Evolutionary conservation across 2,888 invertebrate species (phyloP), one percentile per base, ranked within the genome.

Genomic region (Aelia acuminata): DNA sequence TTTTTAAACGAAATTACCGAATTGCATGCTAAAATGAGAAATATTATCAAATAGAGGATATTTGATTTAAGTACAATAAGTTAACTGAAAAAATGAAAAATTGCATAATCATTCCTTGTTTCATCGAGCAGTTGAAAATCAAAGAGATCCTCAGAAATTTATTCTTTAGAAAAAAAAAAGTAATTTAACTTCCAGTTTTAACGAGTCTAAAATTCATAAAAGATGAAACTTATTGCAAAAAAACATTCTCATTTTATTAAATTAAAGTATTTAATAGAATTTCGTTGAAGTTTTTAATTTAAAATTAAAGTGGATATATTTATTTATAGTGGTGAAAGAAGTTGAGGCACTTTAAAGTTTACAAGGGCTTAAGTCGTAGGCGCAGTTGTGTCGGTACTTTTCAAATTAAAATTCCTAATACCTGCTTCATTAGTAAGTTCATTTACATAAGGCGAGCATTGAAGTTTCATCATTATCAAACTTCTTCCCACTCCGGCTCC

Each of bases 391-490:
- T 75, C 75, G 75, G 75, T 75, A 75, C 39, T 75, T 75, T 75
- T 43, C 39, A 75, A 75, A 75, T 43, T 75, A 75, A 39, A 75
- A 75, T 75, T 75, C 35, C 39, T 75, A 75, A 75, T 43, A 75
- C 39, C 75, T 75, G 39, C 75, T 75, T 75, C 75, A 75, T 75
- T 75, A 75, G 75, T 39, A 75, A 75, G 75, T 75, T 75, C 75
- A 75, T 75, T 75, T 75, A 75, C 75, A 75, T 75, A 75, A 75
- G 75, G 39, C 75, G 22, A 22, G 75, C 75, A 43, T 75, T 35
- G 39, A 75, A 75, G 75, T 75, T 35, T 75, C 10, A 75, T 75
- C 39, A 43, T 75, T 39, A 75, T 31, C 35, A 75, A 75, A 57
- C 57, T 57, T 57, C 57, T 57, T 57, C 57, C 26, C 57, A 57